Percentiles rank a stretch among this genome's conserved stretches.
These are phyloP conservation scores for Sebastes baramenuke DNA, from an alignment of 2,797 vertebrate genomes.

Conservation along the genomic window DNA sequence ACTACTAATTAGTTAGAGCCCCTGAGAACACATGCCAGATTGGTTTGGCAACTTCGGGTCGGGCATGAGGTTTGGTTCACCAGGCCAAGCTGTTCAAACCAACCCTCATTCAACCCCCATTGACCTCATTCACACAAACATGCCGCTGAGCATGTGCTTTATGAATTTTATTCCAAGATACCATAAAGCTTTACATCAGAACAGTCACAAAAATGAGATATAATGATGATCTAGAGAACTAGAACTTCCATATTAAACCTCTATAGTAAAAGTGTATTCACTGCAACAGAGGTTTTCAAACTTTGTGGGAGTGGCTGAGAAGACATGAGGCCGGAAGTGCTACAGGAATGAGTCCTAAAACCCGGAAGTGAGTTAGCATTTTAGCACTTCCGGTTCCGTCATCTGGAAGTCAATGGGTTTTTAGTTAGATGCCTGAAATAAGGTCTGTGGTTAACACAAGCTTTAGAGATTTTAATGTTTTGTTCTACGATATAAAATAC, in stretches of 20 bases:
- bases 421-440: too few relatives aligned
- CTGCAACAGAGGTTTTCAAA: background rate
- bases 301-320: background rate
- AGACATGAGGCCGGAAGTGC: background rate
- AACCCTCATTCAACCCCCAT: background rate
- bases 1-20: constrained; percentile 57
- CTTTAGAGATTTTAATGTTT: too few relatives aligned
- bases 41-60: constrained; percentile 33
- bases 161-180: constrained; percentile 2
- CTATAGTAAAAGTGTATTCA: background rate
- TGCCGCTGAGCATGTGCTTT: background rate
- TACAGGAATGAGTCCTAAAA: too few relatives aligned
- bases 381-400: too few relatives aligned
- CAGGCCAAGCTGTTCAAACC: constrained; percentile 48
- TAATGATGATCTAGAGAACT: background rate
- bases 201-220: background rate
- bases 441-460: too few relatives aligned
- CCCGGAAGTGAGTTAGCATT: too few relatives aligned
- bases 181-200: background rate
- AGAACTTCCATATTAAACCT: background rate
- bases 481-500: too few relatives aligned
- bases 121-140: constrained; percentile 29
- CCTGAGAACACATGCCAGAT: constrained; percentile 56
- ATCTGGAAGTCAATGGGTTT: too few relatives aligned
- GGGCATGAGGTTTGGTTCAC: constrained; percentile 23